Evolutionary conservation across 2,797 vertebrate genomes (phyloP), one percentile per base, ranked within the genome.

Genomic region (Sebastes dallii): DNA sequence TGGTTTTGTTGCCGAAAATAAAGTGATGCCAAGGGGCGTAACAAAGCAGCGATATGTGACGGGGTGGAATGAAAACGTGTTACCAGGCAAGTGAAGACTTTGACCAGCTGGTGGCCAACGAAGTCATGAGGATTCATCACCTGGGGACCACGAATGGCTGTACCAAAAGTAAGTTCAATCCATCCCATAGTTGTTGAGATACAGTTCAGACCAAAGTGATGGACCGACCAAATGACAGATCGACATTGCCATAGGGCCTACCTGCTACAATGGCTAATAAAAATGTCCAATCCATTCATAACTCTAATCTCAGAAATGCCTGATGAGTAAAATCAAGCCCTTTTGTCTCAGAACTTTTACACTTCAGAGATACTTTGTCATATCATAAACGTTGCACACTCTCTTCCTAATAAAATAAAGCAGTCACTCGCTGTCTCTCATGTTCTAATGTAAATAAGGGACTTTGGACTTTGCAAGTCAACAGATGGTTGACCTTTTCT

Each of bases 401-500:
- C 16, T 20, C 62, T 30, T 12, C 10, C n/a, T 39, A 36, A 64
- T 16, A n/a, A 22, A 22, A 30, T 16, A 24, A 60, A 24, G 18
- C 61, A 46, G 7, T 20, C 14, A 2, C 13, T 42, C 42, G 22
- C 5, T 6, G 30, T 12, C 34, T 55, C 32, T 73, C n/a, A 29
- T 66, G 4, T 68, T 36, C 24, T 10, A 16, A 59, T 78, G n/a
- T 14, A 46, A 78, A 75, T 30, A 11, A 39, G 34, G n/a, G 5
- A 52, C 68, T 66, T 77, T 72, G 42, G 30, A 65, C 78, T 80
- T 83, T 30, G 5, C 56, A 74, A 70, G 42, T 75, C 80, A 77
- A 70, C 83, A 85, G 85, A 85, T 75, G 59, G 24, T 69, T 72
- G 76, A 84, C 86, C 85, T 91, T 87, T 78, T 54, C 50, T 74